Evolutionary conservation across 1,140 invertebrate genomes (phyloP), one percentile per base, ranked within the genome.

Genomic region (Epicauta chinensis): DNA sequence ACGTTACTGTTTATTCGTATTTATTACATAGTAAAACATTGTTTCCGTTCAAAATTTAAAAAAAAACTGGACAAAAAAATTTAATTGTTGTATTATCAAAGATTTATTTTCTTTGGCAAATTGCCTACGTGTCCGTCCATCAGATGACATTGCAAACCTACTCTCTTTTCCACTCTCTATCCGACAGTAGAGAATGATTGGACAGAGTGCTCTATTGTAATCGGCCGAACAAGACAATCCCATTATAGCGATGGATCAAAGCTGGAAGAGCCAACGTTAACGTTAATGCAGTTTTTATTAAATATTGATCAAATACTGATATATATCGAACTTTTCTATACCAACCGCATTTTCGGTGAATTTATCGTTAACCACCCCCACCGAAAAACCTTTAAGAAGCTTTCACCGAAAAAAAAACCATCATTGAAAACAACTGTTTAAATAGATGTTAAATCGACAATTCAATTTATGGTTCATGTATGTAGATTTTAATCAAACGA

Each of bases 131-230:
- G 23, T 23, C 4, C 7, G 23, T 23, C 23, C 23, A 23, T 23
- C 23, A 23, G 7, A 23, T 23, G 23, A 23, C 23, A 3, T 23
- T 23, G 7, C 48, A 11, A 36, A 37, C 47, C 30, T 30, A 38
- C 39, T 40, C 48, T 51, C 40, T 40, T 40, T 38, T 39, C 36
- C 47, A n/a, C n/a, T n/a, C 23, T 5, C 23, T 23, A 23, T 23
- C 23, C 23, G 23, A 23, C 23, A 23, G 23, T 7, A 7, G 7
- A 58, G 60, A 62, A 56, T 64, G 62, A 63, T 64, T 60, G 63
- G 60, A 52, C 49, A 54, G 56, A 65, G 61, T 62, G 60, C 62
- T 61, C 63, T 60, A 70, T 68, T 70, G 66, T 68, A 70, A 70
- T 70, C 66, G 66, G 60, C 62, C 55, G 55, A 68, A 54, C 52